phyloP scores from a whole-genome alignment of 2,888 invertebrate species.

The Ctenicera cuprea region DNA sequence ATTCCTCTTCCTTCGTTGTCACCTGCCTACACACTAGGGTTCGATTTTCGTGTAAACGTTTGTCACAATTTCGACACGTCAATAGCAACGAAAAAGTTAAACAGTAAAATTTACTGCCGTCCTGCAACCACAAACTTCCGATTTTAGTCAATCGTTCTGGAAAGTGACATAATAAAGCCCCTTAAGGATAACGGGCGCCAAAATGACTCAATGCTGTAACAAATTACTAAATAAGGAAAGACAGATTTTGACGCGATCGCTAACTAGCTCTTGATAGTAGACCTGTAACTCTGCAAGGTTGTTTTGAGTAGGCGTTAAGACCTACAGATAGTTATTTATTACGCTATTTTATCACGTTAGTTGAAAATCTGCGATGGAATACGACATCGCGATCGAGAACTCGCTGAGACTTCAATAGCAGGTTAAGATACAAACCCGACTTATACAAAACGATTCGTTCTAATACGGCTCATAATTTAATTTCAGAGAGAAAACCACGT shows the following conservation, averaged over 20 bases:
- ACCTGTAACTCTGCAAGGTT: slow-evolving; percentile 48
- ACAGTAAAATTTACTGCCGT: slow-evolving; percentile 13
- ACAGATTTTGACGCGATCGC: slow-evolving; percentile 39
- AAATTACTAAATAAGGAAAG: slow-evolving; percentile 51
- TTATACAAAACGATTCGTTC: slow-evolving; percentile 9
- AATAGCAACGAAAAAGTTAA: not conserved
- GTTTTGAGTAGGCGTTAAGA: slow-evolving; percentile 44
- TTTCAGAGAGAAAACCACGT: not conserved
- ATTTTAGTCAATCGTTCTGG: slow-evolving; percentile 29
- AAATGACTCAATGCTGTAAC: slow-evolving; percentile 41
- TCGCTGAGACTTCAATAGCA: slow-evolving; percentile 39
- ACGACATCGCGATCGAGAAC: slow-evolving; percentile 30
- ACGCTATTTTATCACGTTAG: slow-evolving; percentile 40
- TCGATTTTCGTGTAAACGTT: slow-evolving; percentile 16
- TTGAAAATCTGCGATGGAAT: slow-evolving; percentile 33
- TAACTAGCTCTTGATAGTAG: slow-evolving; percentile 50
- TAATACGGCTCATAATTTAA: not conserved
- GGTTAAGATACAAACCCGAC: slow-evolving; percentile 31
- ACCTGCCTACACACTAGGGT: slow-evolving; percentile 22
- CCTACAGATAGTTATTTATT: slow-evolving; percentile 47
- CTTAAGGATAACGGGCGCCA: slow-evolving; percentile 32
- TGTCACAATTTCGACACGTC: not conserved
- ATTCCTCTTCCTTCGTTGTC: slow-evolving; percentile 38
- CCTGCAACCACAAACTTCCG: slow-evolving; percentile 27
- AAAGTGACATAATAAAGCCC: slow-evolving; percentile 42